Conservation (phyloP, 2,113 vertebrate genomes). For the Daboia siamensis region DNA sequence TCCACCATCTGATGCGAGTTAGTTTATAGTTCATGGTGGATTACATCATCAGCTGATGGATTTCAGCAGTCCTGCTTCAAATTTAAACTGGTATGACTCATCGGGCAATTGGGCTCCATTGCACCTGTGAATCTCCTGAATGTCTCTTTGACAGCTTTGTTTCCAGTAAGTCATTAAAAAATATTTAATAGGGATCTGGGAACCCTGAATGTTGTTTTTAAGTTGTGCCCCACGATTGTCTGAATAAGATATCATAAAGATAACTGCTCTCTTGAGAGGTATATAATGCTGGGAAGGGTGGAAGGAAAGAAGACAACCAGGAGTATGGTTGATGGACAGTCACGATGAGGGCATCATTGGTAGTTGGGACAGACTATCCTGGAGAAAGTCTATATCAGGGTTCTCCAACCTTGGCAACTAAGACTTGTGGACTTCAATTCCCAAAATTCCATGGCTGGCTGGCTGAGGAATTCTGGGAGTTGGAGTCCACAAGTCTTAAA, state of each 20-base stretch:
- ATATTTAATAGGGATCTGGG: background rate
- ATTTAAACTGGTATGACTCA: constrained; percentile 18
- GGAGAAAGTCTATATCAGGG: background rate
- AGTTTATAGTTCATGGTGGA: constrained; percentile 13
- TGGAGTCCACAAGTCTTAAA: background rate
- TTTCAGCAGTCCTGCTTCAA: constrained; percentile 20
- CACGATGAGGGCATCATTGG: background rate
- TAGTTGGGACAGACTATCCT: background rate
- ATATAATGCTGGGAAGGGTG: background rate
- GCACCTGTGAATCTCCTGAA: constrained; percentile 11
- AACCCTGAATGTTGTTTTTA: background rate
- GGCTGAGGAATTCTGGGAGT: background rate
- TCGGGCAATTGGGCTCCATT: background rate
- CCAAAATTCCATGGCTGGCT: background rate
- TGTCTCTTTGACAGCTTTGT: constrained; percentile 12
- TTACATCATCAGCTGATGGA: constrained; percentile 28
- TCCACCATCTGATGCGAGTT: constrained; percentile 37
- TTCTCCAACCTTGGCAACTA: background rate
- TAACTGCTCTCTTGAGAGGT: background rate
- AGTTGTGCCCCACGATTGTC: background rate
- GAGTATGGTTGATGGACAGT: background rate
- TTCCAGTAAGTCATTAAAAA: background rate
- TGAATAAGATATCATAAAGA: background rate
- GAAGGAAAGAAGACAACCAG: background rate
- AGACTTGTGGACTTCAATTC: background rate